Evolutionary conservation across 2,888 invertebrate genomes (phyloP).

Genomic region (Andrena praecox): DNA sequence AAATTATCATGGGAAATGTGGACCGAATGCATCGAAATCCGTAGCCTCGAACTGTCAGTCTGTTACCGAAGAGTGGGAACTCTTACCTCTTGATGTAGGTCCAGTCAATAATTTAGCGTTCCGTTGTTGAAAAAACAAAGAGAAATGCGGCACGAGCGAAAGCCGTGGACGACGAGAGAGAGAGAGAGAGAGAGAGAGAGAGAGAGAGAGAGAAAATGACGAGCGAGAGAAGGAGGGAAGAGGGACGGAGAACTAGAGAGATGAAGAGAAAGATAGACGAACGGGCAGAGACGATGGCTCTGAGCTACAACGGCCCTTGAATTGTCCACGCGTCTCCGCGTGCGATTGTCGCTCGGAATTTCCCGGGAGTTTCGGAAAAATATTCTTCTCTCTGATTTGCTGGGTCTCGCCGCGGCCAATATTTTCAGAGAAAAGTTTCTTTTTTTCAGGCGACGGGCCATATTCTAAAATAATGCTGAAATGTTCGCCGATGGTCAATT

Average conservation of each 20-base stretch:
- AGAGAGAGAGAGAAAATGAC: slow-evolving; percentile 26
- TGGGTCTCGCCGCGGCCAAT: fast-evolving
- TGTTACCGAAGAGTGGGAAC: background rate
- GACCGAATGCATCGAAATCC: background rate
- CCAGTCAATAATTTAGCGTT: slow-evolving; percentile 64
- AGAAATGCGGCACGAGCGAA: slow-evolving; percentile 55
- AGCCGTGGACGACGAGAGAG: slow-evolving; percentile 21
- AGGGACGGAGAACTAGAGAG: slow-evolving; percentile 38
- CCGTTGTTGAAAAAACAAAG: slow-evolving; percentile 49
- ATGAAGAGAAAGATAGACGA: slow-evolving; percentile 66
- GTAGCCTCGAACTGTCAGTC: background rate
- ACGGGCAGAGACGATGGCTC: slow-evolving; percentile 81
- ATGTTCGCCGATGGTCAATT: slow-evolving; percentile 64
- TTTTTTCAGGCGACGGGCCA: slow-evolving; percentile 66
- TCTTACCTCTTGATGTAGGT: slow-evolving; percentile 16
- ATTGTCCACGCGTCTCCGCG: slow-evolving; percentile 74
- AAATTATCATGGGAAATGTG: background rate
- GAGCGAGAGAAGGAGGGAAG: slow-evolving; percentile 11
- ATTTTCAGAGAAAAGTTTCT: slow-evolving; percentile 78
- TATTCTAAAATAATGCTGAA: slow-evolving; percentile 73
- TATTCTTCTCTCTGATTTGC: slow-evolving; percentile 77
- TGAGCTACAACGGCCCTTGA: slow-evolving; percentile 72
- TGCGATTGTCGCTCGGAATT: slow-evolving; percentile 63
- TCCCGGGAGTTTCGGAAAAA: slow-evolving; percentile 57
- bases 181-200: too few relatives aligned